Evolutionary conservation across 2,888 invertebrate species (phyloP), one percentile per base, ranked within the genome.

Genomic region (Oscheius sp.): DNA sequence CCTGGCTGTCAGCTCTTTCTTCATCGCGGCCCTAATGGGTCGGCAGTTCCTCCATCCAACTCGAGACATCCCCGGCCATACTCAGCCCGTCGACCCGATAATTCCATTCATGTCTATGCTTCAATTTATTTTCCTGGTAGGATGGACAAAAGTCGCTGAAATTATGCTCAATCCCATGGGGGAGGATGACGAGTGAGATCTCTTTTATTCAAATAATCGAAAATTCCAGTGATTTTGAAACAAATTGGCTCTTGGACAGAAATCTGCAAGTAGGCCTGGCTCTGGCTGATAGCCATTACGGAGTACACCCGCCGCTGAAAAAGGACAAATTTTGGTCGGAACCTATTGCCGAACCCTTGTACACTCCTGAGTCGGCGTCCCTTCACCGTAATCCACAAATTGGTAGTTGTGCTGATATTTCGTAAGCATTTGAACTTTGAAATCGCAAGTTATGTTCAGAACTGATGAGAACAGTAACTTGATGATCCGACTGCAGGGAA

Each of bases 51-150:
- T 86, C 13, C 64, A 73, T 55, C 77, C 76, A 27, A 69, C 72
- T 0, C 69, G 45, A 1, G 16, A 52, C 6, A 46, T 69, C n/a
- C 43, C 43, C 13, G 66, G 66, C 16, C 29, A 35, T 21, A 21
- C n/a, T 21, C 61, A 41, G 45, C 68, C 82, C 74, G 78, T 85
- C 43, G 86, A 86, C 58, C 61, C 85, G 2, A 79, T 81, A 53
- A 69, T 86, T 0, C 86, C 86, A 0, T 79, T 87, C 29, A 87
- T 87, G 87, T 83, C 85, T 7, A 82, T 87, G 59, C 78, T 86
- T 5, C 87, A 87, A 53, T 56, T 69, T 35, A 53, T 27, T 18
- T 69, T 69, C 23, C 16, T 56, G 13, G 56, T 69, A 16, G 53
- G 55, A 69, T 53, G 53, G 53, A 53, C 55, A 18, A 69, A 69